Evolutionary conservation across 1,140 invertebrate genomes (phyloP), one percentile per base, ranked within the genome.

Genomic region (Psix sp.): DNA sequence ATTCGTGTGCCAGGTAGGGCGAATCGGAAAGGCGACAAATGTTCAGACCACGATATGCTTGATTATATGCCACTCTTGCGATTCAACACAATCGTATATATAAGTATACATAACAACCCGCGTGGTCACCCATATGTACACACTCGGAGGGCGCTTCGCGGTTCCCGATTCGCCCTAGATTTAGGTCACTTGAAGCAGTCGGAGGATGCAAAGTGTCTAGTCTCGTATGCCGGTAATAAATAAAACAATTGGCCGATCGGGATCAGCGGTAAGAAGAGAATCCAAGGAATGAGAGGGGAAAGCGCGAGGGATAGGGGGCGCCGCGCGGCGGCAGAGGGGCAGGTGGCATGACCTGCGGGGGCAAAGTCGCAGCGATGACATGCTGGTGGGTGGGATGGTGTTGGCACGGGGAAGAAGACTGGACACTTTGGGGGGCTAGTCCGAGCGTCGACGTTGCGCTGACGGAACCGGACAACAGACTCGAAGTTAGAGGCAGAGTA

Each of bases 201-300:
- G n/a, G n/a, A n/a, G n/a, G n/a, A 7, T 29, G 26, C 26, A 29
- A 29, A 29, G 26, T 29, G 26, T 29, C 26, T n/a, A 29, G 26
- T 29, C 26, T 29, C n/a, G 7, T 29, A 29, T 7, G 7, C n/a
- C 26, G n/a, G 26, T n/a, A 29, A 29, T 29, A n/a, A 29, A 29
- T 3, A 29, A 29, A 29, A 7, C 5, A 4, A 14, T 18, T 16
- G 14, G 52, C 6, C 48, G 2, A 13, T 78, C 73, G 86, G 63
- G 81, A 87, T 76, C 84, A 79, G 51, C 82, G 79, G 36, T 84
- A 86, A n/a, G 83, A 85, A 11, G 82, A 70, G 56, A 84, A 85
- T 46, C 81, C 82, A n/a, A 84, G 74, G 52, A 84, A 86, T 14
- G 85, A 81, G 56, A 84, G 86, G 9, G 83, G 84, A 49, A 82